Evolutionary conservation across 37 sponge, comb jelly and placozoan species (phyloP).

Genomic region (Aphrocallistes beatrix): DNA sequence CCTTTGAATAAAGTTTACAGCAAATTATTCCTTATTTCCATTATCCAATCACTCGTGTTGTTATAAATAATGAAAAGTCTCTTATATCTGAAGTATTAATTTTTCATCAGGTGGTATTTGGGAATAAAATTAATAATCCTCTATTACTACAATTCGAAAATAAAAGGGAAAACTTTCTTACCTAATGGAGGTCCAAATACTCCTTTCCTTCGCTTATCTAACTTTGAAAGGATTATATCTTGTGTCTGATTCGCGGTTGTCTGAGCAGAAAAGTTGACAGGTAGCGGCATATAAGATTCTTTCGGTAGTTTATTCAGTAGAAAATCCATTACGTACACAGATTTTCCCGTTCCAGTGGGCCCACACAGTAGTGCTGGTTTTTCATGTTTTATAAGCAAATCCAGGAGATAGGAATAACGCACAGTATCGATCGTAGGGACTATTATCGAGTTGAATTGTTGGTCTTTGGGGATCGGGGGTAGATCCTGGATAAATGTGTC

Average conservation of each 20-base stretch:
- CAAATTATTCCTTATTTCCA: too few species aligned
- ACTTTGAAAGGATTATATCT: conserved; percentile 91
- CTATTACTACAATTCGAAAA: too few species aligned
- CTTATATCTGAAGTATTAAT: too few species aligned
- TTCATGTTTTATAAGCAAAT: conserved; percentile 68
- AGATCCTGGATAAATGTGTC: conserved; percentile 40
- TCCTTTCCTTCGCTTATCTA: conserved; percentile 96
- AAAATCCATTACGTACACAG: conserved; percentile 90
- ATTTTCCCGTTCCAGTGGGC: conserved; percentile 97
- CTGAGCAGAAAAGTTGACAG: conserved; percentile 95
- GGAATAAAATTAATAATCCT: too few species aligned
- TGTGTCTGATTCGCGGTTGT: conserved; percentile 97
- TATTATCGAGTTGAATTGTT: conserved; percentile 77
- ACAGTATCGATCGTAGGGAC: conserved; percentile 94
- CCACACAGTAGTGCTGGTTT: conserved; percentile 89
- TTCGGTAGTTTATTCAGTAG: conserved; percentile 77
- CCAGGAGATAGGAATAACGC: conserved; percentile 84
- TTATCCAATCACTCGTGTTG: too few species aligned
- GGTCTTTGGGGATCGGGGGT: conserved; percentile 60
- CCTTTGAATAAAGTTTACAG: too few species aligned
- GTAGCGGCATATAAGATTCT: conserved; percentile 85
- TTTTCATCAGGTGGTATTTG: too few species aligned
- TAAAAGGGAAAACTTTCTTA: too few species aligned
- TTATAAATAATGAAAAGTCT: too few species aligned
- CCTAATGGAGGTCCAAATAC: conserved; percentile 96